Evolutionary conservation across 2,113 vertebrate genomes (phyloP).

Genomic region (Dryoscopus gambensis): DNA sequence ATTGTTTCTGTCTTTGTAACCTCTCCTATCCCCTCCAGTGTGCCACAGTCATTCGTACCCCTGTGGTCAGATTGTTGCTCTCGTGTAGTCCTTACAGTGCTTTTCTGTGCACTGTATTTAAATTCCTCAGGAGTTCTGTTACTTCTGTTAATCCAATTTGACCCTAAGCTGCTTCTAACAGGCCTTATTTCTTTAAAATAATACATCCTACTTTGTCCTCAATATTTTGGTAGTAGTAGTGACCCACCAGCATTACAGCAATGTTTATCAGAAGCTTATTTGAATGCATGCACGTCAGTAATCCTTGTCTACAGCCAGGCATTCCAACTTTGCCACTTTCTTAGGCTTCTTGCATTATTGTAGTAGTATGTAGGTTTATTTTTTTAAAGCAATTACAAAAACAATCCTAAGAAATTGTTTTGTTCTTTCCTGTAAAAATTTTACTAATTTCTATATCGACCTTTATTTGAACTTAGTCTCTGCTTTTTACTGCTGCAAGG

Average conservation of each 20-base stretch:
- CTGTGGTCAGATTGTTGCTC: not conserved
- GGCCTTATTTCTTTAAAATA: not conserved
- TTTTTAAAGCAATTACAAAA: not conserved
- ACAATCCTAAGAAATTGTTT: not conserved
- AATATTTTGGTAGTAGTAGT: not conserved
- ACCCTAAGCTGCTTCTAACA: not conserved
- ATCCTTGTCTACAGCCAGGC: not conserved
- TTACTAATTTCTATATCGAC: not conserved
- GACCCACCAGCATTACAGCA: not conserved
- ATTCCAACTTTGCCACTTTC: not conserved
- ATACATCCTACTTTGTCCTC: not conserved
- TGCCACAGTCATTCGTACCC: not conserved
- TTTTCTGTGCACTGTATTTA: not conserved
- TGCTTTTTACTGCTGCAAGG: not conserved
- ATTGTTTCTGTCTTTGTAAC: not conserved
- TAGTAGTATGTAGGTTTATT: not conserved
- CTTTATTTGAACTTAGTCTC: not conserved
- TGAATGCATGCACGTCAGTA: not conserved
- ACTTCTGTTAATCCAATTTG: not conserved
- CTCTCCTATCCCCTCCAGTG: not conserved
- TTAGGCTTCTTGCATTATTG: not conserved
- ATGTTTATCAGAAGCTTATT: not conserved
- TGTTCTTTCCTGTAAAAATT: not conserved
- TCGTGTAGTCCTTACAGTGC: not conserved
- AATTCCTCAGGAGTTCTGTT: not conserved